Base-by-base conservation (phyloP, 2,113 vertebrate species). In the Balaeniceps rex region DNA sequence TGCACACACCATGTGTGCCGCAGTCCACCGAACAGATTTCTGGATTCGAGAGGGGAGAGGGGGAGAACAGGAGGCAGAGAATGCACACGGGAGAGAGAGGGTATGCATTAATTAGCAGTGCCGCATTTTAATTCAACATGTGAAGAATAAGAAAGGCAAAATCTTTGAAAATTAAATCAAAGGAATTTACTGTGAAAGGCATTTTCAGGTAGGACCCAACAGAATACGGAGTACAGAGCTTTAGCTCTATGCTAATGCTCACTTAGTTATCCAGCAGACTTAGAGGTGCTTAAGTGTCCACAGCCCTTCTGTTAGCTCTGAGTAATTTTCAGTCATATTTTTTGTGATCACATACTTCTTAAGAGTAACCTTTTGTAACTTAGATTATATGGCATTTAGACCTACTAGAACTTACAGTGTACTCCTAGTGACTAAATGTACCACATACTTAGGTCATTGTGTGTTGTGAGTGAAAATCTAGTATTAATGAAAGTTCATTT, bases 11-110 rank as follows among this genome's bases (percentile, higher is more conserved):
- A 2, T 99, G 99, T 1, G 99, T 86, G 95, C 99, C 99, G 3
- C 99, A 99, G 98, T 99, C 99, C 96, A 97, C 98, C 0, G 98
- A 96, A 34, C 99, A 99, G 72, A 99, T 97, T 76, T 99, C 99
- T 99, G 97, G 17, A 8, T 79, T 19, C 1, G 7, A 51, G 23
- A 34, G 31, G 26, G 57, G 36, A 14, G 9, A 4, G 4, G 29
- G 33, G 47, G 40, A 64, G 52, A 69, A 17, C 44, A 40, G 94
- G 66, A 95, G 88, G 68, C 24, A 58, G n/a, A 70, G 11, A n/a
- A 40, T 25, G 21, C 64, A 33, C 34, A 83, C 0, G 3, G 63
- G 49, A 44, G 31, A 69, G 22, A 92, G 55, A 91, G 58, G 52
- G 33, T 17, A 51, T 0, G 8, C 13, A 3, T 71, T 34, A 31